Evolutionary conservation across 1,140 invertebrate species (phyloP).

Genomic region (Acromyrmex charruanus): DNA sequence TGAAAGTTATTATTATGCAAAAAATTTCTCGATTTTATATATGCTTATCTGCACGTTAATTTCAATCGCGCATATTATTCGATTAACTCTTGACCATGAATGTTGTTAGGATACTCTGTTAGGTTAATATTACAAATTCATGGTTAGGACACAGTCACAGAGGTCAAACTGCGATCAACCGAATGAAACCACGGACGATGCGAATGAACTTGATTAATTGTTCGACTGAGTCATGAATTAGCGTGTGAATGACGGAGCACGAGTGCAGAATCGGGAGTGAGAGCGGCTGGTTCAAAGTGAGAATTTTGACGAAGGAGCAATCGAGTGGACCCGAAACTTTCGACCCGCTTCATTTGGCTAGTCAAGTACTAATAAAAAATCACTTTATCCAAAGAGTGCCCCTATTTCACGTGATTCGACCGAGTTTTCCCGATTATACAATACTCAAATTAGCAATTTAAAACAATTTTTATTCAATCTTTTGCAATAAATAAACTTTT

Average conservation of each 20-base stretch:
- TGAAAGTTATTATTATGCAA: not conserved
- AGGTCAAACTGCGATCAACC: not conserved
- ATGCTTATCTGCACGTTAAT: not conserved
- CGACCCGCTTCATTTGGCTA: conserved; percentile 51
- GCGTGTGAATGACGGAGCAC: conserved; percentile 70
- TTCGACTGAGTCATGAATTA: conserved; percentile 78
- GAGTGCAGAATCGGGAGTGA: conserved; percentile 30
- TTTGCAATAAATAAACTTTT: not conserved
- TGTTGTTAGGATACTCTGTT: not conserved
- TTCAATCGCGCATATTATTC: not conserved
- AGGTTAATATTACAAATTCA: conserved; percentile 17
- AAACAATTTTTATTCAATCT: conserved; percentile 1
- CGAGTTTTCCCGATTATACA: conserved; percentile 34
- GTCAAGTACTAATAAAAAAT: conserved; percentile 72
- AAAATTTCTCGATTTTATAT: not conserved
- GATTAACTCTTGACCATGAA: not conserved
- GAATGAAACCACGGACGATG: conserved; percentile 60
- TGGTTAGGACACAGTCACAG: not conserved
- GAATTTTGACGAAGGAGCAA: not conserved
- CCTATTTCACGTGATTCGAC: conserved; percentile 18
- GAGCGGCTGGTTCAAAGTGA: not conserved
- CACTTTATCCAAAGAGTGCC: conserved; percentile 37
- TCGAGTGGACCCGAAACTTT: conserved; percentile 57
- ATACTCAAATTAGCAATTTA: not conserved
- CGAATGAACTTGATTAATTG: conserved; percentile 79